Percentiles rank a stretch among this genome's conserved stretches.
These are phyloP conservation scores for Donacobius atricapilla DNA, from an alignment of 2,113 vertebrate genomes.

Conservation along the genomic window DNA sequence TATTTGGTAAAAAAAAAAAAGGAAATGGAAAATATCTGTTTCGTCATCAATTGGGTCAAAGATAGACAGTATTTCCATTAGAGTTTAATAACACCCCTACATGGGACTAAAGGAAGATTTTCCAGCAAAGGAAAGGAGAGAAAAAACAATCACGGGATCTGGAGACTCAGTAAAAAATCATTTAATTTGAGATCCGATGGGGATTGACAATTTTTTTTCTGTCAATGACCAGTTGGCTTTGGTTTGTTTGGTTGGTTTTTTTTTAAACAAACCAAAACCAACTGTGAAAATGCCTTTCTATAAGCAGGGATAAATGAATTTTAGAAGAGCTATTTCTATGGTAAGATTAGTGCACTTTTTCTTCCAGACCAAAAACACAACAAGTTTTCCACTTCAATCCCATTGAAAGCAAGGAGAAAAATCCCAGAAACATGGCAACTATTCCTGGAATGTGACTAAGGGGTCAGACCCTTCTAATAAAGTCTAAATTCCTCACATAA, in stretches of 20 bases:
- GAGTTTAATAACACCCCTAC: not conserved
- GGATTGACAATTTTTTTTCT: not conserved
- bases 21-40: not conserved
- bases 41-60: not conserved
- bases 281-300: not conserved
- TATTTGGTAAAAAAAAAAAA: not conserved
- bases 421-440: not conserved
- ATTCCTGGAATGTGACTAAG: not conserved
- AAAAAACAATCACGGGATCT: not conserved
- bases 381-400: not conserved
- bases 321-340: not conserved
- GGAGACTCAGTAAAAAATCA: not conserved
- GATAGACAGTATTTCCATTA: not conserved
- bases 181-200: not conserved
- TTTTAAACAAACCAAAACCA: not conserved
- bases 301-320: not conserved
- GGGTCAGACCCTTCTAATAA: not conserved
- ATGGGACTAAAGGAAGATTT: not conserved
- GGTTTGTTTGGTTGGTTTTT: not conserved
- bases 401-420: not conserved
- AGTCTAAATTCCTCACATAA: not conserved
- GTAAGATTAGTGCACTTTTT: not conserved
- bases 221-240: not conserved
- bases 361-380: not conserved
- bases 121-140: not conserved